phyloP scores from a whole-genome alignment of 1,140 invertebrate species.

The Delia radicum region DNA sequence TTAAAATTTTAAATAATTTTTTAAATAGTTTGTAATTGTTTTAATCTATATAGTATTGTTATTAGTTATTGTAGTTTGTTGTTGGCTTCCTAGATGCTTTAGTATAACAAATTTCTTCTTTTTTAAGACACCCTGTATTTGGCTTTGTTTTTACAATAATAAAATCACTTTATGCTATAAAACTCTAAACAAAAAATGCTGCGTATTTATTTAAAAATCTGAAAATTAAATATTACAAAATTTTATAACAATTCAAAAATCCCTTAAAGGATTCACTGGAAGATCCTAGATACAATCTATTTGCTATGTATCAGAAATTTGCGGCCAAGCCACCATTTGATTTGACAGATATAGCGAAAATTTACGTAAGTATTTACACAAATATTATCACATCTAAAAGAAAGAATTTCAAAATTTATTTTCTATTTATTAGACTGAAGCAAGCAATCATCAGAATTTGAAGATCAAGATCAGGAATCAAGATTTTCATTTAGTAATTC shows the following conservation, averaged over 20 bases:
- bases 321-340: slow-evolving; percentile 48
- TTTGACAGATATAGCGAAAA: slow-evolving; percentile 51
- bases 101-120: too few relatives aligned
- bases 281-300: slow-evolving; percentile 53
- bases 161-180: slow-evolving; percentile 17
- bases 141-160: neutral
- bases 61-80: slow-evolving; percentile 7
- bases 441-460: slow-evolving; percentile 41
- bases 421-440: slow-evolving; percentile 27
- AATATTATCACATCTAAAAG: neutral
- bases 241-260: neutral
- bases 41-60: neutral
- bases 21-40: neutral
- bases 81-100: too few relatives aligned
- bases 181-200: slow-evolving; percentile 17
- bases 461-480: slow-evolving; percentile 63
- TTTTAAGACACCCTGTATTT: neutral
- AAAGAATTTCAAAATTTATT: neutral
- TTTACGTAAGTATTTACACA: slow-evolving; percentile 47
- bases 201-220: slow-evolving; percentile 20
- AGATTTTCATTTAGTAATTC: slow-evolving; percentile 74
- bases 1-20: too few relatives aligned
- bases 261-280: slow-evolving; percentile 46
- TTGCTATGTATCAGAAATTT: slow-evolving; percentile 55
- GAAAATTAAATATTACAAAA: slow-evolving; percentile 31